A percentile compares a stretch with the other conserved stretches of the same genome.
These are phyloP conservation scores for Gnathonemus longibarbis DNA, from an alignment of 2,113 vertebrate genomes.

Conservation along the genomic window DNA sequence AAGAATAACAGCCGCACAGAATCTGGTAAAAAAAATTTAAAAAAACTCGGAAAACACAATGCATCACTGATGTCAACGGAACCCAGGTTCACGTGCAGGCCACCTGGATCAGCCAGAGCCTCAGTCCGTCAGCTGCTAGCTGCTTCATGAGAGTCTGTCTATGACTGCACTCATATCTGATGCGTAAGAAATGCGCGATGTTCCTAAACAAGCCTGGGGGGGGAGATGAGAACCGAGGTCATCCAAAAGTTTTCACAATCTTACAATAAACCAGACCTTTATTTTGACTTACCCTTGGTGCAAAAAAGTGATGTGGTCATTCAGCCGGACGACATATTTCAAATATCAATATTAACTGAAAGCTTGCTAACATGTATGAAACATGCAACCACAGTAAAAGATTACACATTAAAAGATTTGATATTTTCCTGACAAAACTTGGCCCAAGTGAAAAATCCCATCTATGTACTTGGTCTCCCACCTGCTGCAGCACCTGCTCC, in stretches of 20 bases:
- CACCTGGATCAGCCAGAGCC: not conserved
- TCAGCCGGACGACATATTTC: not conserved
- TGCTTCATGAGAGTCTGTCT: not conserved
- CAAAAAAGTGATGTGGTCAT: not conserved
- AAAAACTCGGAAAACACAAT: constrained; percentile 30
- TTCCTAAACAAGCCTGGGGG: not conserved
- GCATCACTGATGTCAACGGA: not conserved
- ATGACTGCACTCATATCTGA: not conserved
- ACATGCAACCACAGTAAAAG: not conserved
- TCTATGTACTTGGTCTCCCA: not conserved
- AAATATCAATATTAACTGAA: not conserved
- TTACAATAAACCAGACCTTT: not conserved
- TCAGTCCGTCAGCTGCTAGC: not conserved
- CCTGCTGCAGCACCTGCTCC: not conserved
- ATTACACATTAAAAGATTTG: not conserved
- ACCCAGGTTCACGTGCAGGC: not conserved
- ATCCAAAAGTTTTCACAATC: not conserved
- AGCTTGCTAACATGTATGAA: not conserved
- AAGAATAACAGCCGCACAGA: constrained; percentile 30
- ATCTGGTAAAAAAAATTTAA: constrained; percentile 20
- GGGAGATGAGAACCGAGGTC: not conserved
- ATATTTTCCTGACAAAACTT: not conserved
- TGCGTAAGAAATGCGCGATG: not conserved
- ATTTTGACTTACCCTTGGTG: not conserved
- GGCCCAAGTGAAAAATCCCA: not conserved